phyloP scores from a whole-genome alignment of 1,140 invertebrate species.

The Zophobas morio region DNA sequence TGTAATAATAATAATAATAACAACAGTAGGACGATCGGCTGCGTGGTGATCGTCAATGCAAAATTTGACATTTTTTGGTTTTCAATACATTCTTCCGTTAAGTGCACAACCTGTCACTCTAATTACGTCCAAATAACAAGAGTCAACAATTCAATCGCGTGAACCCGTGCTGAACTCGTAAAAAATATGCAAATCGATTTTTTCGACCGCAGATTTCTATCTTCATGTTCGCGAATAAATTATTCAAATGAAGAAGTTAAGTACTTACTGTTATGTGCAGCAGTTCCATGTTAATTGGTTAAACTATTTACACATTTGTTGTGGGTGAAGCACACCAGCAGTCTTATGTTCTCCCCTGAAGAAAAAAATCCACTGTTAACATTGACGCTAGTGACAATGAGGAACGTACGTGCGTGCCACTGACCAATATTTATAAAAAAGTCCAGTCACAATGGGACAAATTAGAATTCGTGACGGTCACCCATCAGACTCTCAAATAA shows the following conservation, averaged over 20 bases:
- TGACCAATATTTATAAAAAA: conserved; percentile 60
- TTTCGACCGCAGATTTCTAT: not conserved
- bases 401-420: conserved; percentile 61
- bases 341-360: conserved; percentile 44
- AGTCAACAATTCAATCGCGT: not conserved
- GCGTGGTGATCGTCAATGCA: no score
- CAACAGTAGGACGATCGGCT: no score
- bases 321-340: conserved; percentile 37
- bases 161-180: not conserved
- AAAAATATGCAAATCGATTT: not conserved
- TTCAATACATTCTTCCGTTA: no score
- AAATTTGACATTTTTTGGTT: no score
- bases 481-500: not conserved
- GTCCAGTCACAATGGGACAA: conserved; percentile 3
- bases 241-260: conserved; percentile 23
- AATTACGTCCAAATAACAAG: not conserved
- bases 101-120: not conserved
- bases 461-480: conserved; percentile 24
- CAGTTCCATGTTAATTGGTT: conserved; percentile 42
- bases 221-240: conserved; percentile 11
- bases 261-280: conserved; percentile 50
- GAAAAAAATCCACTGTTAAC: conserved; percentile 17
- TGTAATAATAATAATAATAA: no score
- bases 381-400: conserved; percentile 25
- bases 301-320: conserved; percentile 14